Percentiles rank a stretch among this genome's conserved stretches.
phyloP scores from a whole-genome alignment of 2,888 invertebrate genomes.

The Sclerodermus sp. region DNA sequence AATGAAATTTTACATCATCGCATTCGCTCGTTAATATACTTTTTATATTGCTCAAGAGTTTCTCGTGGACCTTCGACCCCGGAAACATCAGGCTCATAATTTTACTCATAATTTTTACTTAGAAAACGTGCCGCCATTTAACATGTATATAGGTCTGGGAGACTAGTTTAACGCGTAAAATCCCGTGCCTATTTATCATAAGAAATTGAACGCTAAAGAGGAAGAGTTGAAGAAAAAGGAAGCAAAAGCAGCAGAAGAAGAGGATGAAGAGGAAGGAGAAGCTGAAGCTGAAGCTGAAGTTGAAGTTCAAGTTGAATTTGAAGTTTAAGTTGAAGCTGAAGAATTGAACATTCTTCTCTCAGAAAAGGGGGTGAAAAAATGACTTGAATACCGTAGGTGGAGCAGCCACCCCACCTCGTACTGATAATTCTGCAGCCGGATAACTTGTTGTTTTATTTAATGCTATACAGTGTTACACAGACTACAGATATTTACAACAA shows the following conservation, averaged over 20 bases:
- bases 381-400: conserved; percentile 50
- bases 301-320: no score
- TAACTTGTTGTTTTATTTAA: conserved; percentile 58
- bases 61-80: no score
- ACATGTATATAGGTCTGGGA: conserved; percentile 28
- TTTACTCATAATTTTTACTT: no score
- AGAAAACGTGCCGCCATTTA: no score
- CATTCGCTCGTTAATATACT: no score
- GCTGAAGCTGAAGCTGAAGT: no score
- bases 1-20: no score
- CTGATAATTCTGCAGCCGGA: conserved; percentile 53
- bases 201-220: conserved; percentile 24
- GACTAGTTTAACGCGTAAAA: conserved; percentile 36
- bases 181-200: conserved; percentile 44
- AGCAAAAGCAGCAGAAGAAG: neutral
- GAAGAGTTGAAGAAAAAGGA: conserved; percentile 1
- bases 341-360: conserved; percentile 6
- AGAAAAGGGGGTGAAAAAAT: conserved; percentile 4
- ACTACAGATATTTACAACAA: conserved; percentile 59
- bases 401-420: conserved; percentile 58
- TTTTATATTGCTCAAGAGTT: no score
- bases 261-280: no score
- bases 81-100: no score
- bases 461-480: conserved; percentile 60
- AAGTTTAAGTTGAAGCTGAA: conserved; percentile 1